Evolutionary conservation across 2,888 invertebrate species (phyloP), one percentile per base, ranked within the genome.

Genomic region (Rhagophthalmus giganteus): DNA sequence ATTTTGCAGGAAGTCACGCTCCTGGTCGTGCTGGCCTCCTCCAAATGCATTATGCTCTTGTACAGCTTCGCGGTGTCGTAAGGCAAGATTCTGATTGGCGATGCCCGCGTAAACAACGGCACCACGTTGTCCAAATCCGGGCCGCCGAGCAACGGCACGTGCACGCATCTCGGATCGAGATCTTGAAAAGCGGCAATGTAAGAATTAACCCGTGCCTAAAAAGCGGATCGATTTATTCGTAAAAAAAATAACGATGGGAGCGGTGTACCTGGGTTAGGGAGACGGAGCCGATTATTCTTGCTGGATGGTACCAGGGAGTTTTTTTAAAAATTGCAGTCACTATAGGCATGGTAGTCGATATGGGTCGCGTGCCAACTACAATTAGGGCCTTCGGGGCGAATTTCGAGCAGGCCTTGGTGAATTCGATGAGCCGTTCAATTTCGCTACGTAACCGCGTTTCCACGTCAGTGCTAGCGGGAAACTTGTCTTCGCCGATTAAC

Each of bases 111-210:
- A 54, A 85, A 78, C 16, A 87, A 69, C 1, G 86, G 86, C 39
- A 86, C 78, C 51, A 84, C 80, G 25, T 83, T 81, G 50, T 81
- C 78, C 12, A 81, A 79, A 54, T 85, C 81, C 68, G 85, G 85
- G 6, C 86, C 86, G 35, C 86, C 86, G 15, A 75, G 47, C 1
- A 87, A 78, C 1, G 86, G 85, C n/a, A 83, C 79, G 60, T 80
- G 78, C 3, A 84, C 80, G 46, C 77, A 71, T 25, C 74, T 64
- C 1, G 84, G 83, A 64, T 83, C 80, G 44, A 83, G 62, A 30
- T 76, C 77, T 75, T 81, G 70, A 14, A 79, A 78, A 57, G 81
- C 79, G 10, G 83, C 81, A 30, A 84, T 75, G 61, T 85, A 79
- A 11, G 83, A 78, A 66, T 83, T 83, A 0, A 85, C 78, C 62